Evolutionary conservation across 2,888 invertebrate species (phyloP).

Genomic region (Luperina testacea): DNA sequence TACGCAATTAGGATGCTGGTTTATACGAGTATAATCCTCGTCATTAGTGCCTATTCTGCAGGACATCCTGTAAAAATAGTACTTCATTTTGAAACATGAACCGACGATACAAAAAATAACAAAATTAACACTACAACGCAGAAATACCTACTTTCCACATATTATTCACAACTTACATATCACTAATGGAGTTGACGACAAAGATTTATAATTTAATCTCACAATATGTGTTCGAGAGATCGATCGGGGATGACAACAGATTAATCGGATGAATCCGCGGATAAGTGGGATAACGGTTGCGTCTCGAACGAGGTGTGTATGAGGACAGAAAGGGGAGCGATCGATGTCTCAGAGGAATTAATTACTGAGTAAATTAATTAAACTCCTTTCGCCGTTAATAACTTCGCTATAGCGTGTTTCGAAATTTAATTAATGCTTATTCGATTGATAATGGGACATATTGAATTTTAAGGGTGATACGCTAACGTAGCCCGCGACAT

Average conservation of each 20-base stretch:
- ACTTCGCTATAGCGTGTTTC: constrained; percentile 1
- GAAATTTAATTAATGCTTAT: not conserved
- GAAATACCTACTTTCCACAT: not conserved
- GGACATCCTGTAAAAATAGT: not conserved
- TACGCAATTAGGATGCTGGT: no score
- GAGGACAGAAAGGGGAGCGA: not conserved
- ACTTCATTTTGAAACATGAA: not conserved
- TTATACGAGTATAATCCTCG: no score
- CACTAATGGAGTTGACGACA: constrained; percentile 20
- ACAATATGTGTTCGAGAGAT: constrained; percentile 35
- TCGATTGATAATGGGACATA: not conserved
- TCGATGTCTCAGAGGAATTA: constrained; percentile 18
- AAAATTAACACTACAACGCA: no score
- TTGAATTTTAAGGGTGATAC: no score
- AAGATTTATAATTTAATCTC: constrained; percentile 44
- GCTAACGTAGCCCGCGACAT: no score
- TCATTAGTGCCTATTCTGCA: not conserved
- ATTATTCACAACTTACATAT: not conserved
- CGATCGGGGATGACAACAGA: constrained; percentile 31
- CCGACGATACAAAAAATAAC: not conserved
- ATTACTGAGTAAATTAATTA: constrained; percentile 31
- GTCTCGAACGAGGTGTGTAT: constrained; percentile 8
- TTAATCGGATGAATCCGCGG: constrained; percentile 27
- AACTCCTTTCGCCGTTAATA: constrained; percentile 12
- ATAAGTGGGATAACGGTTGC: constrained; percentile 19